Evolutionary conservation across 1,140 invertebrate genomes (phyloP), one percentile per base, ranked within the genome.

Genomic region (Zaprionus camerounensis): DNA sequence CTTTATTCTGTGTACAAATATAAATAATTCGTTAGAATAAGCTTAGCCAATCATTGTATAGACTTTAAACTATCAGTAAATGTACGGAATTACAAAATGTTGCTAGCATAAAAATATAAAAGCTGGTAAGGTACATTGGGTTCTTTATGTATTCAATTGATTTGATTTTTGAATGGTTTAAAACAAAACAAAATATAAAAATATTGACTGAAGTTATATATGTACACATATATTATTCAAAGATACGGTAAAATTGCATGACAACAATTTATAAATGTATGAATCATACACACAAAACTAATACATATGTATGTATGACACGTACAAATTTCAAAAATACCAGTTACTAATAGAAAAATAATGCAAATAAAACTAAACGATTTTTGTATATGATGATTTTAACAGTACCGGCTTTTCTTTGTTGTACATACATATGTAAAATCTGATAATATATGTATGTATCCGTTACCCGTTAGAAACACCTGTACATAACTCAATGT

Each of bases 1-100:
- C 98, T 92, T 95, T 81, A 68, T 64, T 82, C 90, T 91, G 24
- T 51, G 44, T 12, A 53, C 57, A 28, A 72, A 53, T 56, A 38
- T 2, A 38, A 58, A 65, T 28, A 22, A 13, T 3, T 11, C 4
- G 12, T 7, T 17, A 2, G 12, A 22, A 51, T 24, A 24, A 51
- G 4, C 3, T 51, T 2, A 49, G 3, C 12, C 4, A 51, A 51
- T 11, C 9, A 5, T 22, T 24, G 4, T 12, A 22, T 24, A 51
- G 4, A 41, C 13, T 7, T n/a, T 5, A 41, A 41, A 15, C 15
- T 17, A 17, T 9, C n/a, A 17, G n/a, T 46, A 11, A 46, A 46
- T n/a, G 38, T 41, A n/a, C 6, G 2, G 2, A 15, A 6, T 41
- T n/a, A 6, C 5, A 15, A 41, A 41, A n/a, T 41, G 4, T n/a